Evolutionary conservation across 2,888 invertebrate species (phyloP).

Genomic region (Sepioteuthis lessoniana): DNA sequence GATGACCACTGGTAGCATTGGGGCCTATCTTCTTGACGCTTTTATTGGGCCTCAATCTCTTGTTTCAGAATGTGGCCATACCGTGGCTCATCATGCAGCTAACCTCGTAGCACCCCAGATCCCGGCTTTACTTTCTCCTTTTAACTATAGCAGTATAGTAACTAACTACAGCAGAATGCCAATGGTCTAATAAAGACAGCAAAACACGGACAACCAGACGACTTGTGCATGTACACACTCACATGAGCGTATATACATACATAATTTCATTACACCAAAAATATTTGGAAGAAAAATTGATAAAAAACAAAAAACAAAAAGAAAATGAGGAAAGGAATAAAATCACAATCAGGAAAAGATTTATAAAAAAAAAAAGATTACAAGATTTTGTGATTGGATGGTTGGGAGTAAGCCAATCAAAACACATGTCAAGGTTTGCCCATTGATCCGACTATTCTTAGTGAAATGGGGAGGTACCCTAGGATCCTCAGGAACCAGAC

Average conservation of each 20-base stretch:
- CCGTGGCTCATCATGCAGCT: not conserved
- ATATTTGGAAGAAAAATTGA: not conserved
- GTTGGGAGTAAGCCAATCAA: no score
- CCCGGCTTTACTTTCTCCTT: not conserved
- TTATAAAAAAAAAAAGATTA: no score
- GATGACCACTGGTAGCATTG: conserved; percentile 86
- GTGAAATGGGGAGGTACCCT: no score
- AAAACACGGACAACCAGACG: not conserved
- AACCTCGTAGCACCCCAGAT: not conserved
- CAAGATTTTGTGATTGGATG: no score
- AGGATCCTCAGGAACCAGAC: no score
- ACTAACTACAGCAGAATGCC: not conserved
- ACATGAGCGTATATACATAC: not conserved
- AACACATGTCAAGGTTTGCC: no score
- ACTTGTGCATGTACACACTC: not conserved
- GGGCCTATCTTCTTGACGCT: conserved; percentile 84
- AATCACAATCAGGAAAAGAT: no score
- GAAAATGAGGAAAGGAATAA: not conserved
- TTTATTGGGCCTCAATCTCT: conserved; percentile 58
- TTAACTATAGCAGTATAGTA: conserved; percentile 18
- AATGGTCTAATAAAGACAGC: not conserved
- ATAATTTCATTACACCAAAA: not conserved
- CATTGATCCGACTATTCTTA: no score
- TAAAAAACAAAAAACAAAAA: not conserved
- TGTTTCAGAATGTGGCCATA: not conserved